These are phyloP conservation scores for Podarcis cretensis DNA, from an alignment of 2,113 vertebrate species.

Conservation along the genomic window DNA sequence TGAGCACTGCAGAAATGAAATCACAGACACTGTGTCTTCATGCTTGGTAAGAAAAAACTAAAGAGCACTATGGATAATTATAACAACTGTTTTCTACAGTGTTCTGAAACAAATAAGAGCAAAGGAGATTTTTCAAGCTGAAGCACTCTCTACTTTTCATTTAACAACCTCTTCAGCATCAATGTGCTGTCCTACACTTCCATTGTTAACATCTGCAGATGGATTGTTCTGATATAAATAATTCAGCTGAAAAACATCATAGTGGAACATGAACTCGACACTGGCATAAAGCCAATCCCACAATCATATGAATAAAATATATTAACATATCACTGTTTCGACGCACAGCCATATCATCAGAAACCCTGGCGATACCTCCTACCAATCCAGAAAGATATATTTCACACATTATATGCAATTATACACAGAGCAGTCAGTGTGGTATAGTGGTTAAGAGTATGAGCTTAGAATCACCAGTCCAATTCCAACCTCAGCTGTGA, in stretches of 20 bases:
- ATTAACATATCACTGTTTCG: conserved; percentile 19
- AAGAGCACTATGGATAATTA: background rate
- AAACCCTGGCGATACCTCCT: background rate
- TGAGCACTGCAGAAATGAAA: background rate
- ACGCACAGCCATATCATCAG: conserved; percentile 24
- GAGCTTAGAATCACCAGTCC: background rate
- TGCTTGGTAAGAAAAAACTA: conserved; percentile 9
- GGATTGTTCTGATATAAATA: conserved; percentile 34
- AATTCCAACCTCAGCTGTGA: background rate
- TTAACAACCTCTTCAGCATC: conserved; percentile 25
- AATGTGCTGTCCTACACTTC: background rate
- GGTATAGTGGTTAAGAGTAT: background rate
- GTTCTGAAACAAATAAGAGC: background rate
- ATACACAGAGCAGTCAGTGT: background rate
- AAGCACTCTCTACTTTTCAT: background rate
- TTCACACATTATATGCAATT: background rate
- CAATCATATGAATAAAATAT: conserved; percentile 14
- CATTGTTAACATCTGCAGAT: conserved; percentile 10
- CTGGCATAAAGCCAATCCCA: background rate
- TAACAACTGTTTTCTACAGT: background rate
- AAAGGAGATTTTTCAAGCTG: background rate
- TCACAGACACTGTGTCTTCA: background rate
- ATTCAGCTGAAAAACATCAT: conserved; percentile 22
- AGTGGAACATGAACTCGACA: conserved; percentile 4
- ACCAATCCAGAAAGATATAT: background rate